Base-by-base conservation (phyloP, 2,113 vertebrate genomes). In the Trematocara marginatum region DNA sequence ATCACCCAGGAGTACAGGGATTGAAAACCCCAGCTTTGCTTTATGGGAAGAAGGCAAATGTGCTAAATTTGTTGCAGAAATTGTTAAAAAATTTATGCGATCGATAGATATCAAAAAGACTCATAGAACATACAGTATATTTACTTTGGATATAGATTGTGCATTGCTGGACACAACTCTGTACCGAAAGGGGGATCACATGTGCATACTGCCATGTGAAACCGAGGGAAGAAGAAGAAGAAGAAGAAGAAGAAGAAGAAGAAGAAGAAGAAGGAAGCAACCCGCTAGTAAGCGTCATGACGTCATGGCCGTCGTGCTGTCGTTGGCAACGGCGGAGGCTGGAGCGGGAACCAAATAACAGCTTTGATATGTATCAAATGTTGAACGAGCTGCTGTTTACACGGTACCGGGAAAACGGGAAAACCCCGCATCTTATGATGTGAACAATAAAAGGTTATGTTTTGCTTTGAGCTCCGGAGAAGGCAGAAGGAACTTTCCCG, bases 281-380 rank as follows among this genome's bases (percentile, higher is more conserved):
- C 5, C 7, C 2, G 40, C 23, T 1, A 13, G 11, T 4, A 2
- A 53, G 31, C 82, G 86, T 76, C 53, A 64, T 88, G 78, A 91
- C 93, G 90, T 91, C 82, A 79, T 1, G 4, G 10, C 6, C 74
- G 64, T 79, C 64, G 26, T 34, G 88, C 57, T 79, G 74, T 74
- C 53, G 78, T 90, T 93, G 83, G 84, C 82, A 93, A 91, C 93
- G 66, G 93, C 94, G 95, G 93, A 34, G 56, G 61, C 80, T 80
- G 90, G 40, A 92, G 93, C 94, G 95, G 95, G 94, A 94, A 93
- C 88, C 31, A 74, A 35, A 66, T 5, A 51, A 74, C 5, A 15
- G 3, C 61, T 12, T 23, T 10, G 6, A 51, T 7, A 29, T 35
- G 34, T 52, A 15, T 59, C 29, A 59, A 59, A 59, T 31, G 59